Evolutionary conservation across 2,797 vertebrate genomes (phyloP).

Genomic region (Liasis olivaceus): DNA sequence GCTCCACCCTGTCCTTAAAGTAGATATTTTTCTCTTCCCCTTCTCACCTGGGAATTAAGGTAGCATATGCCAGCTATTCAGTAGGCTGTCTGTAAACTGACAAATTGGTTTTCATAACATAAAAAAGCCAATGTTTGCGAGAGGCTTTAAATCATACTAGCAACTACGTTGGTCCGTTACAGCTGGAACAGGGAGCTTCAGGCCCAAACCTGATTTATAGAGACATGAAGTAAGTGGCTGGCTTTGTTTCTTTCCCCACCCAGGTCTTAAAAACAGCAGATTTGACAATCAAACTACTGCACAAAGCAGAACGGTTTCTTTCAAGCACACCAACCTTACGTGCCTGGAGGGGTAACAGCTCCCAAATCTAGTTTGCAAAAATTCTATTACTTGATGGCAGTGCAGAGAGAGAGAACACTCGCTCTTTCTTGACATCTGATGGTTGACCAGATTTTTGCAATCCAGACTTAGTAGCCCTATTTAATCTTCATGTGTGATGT

Average conservation of each 20-base stretch:
- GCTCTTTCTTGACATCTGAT: not conserved
- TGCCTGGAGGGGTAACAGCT: not conserved
- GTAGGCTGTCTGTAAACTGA: not conserved
- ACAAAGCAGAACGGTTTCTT: not conserved
- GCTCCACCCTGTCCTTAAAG: constrained; percentile 1
- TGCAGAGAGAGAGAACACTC: not conserved
- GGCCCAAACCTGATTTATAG: not conserved
- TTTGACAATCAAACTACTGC: not conserved
- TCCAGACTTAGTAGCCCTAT: not conserved
- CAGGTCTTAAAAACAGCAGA: not conserved
- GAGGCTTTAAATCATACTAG: constrained; percentile 24
- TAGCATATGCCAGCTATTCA: not conserved
- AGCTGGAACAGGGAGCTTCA: not conserved
- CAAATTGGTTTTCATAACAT: constrained; percentile 16
- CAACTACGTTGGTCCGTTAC: not conserved
- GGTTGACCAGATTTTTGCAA: not conserved
- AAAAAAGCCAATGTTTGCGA: constrained; percentile 4
- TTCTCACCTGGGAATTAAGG: constrained; percentile 13
- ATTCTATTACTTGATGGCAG: not conserved
- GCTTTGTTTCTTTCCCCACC: not conserved
- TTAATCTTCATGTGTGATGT: not conserved
- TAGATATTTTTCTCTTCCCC: not conserved
- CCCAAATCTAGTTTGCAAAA: not conserved
- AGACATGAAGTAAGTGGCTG: not conserved
- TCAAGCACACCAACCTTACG: not conserved